Evolutionary conservation across 64 coral and sea anemone species (phyloP).

Genomic region (Montipora capricornis): DNA sequence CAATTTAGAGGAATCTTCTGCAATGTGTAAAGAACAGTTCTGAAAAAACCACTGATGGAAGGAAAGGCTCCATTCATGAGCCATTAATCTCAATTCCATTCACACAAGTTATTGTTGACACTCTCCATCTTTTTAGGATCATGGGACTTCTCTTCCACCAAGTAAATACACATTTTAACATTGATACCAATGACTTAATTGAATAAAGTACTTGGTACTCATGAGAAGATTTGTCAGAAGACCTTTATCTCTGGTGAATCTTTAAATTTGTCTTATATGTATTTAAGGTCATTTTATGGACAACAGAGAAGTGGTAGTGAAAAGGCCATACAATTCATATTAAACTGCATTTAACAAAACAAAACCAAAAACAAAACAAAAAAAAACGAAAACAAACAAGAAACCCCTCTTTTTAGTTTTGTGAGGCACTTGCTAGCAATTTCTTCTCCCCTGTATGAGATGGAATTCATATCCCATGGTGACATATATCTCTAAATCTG

Average conservation of each 20-base stretch:
- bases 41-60: background rate
- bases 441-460: background rate
- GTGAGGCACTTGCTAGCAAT: background rate
- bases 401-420: background rate
- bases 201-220: background rate
- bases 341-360: conserved; percentile 2
- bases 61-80: conserved; percentile 19
- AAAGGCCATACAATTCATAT: conserved; percentile 14
- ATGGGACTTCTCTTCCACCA: conserved; percentile 54
- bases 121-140: conserved; percentile 31
- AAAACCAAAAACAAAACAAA: background rate
- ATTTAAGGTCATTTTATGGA: background rate
- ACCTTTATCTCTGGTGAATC: background rate
- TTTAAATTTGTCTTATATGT: background rate
- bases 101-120: background rate
- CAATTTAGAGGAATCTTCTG: background rate
- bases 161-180: conserved; percentile 10
- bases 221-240: too few species aligned
- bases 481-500: background rate
- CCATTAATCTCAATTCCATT: conserved; percentile 7
- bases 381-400: too few species aligned
- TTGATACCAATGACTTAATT: background rate
- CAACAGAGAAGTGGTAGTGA: conserved; percentile 7
- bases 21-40: background rate
- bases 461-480: background rate